A percentile compares a stretch with the other conserved stretches of the same genome.
phyloP scores from a whole-genome alignment of 2,888 invertebrate genomes.

The Apocheima hispidaria region DNA sequence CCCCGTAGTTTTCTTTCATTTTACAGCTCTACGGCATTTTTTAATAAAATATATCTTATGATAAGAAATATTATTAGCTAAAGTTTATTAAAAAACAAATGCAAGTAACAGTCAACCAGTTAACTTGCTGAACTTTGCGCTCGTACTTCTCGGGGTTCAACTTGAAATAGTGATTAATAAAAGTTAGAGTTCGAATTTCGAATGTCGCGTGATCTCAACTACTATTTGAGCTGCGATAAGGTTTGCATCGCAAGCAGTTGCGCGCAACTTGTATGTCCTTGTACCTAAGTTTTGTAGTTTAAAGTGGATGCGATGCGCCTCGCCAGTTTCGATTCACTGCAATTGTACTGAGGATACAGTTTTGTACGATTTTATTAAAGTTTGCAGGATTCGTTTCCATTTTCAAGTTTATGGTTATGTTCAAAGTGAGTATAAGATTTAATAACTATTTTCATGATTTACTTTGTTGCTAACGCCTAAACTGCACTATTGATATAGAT shows the following conservation, averaged over 20 bases:
- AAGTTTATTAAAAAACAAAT: too few relatives aligned
- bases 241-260: neutral
- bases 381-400: neutral
- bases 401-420: too few relatives aligned
- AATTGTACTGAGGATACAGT: slow-evolving; percentile 20
- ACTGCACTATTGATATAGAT: too few relatives aligned
- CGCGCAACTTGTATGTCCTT: neutral
- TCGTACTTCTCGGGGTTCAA: too few relatives aligned
- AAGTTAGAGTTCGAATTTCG: slow-evolving; percentile 14
- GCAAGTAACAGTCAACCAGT: too few relatives aligned
- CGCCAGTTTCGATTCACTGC: neutral
- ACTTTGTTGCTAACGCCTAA: too few relatives aligned
- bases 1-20: too few relatives aligned
- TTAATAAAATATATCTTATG: neutral
- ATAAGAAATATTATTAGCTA: too few relatives aligned
- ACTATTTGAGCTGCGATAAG: slow-evolving; percentile 1
- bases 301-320: neutral
- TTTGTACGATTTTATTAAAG: slow-evolving; percentile 2
- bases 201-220: slow-evolving; percentile 10
- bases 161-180: too few relatives aligned
- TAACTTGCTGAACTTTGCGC: too few relatives aligned
- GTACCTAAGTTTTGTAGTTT: neutral
- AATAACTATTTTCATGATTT: too few relatives aligned
- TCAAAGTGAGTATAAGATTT: neutral
- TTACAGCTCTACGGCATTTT: too few relatives aligned